Conservation (phyloP, 2,113 vertebrate species). For the Fukomys damarensis region DNA sequence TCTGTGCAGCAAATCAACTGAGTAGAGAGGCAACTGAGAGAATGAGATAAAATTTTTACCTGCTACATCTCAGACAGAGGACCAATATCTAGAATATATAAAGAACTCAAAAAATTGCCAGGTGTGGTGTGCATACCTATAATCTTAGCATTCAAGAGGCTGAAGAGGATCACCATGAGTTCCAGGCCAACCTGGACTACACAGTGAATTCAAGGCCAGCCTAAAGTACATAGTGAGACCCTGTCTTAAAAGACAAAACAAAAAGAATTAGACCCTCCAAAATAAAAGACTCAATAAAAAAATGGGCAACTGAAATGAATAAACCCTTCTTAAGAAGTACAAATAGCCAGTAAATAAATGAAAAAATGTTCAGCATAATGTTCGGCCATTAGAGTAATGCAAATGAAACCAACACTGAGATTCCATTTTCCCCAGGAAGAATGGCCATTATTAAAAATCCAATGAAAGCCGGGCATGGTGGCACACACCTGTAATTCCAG, state of each 20-base stretch:
- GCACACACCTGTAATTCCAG: no score
- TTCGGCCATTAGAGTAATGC: background rate
- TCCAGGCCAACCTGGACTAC: background rate
- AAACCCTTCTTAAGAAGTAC: background rate
- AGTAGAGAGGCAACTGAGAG: background rate
- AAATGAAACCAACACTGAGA: background rate
- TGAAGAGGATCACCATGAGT: background rate
- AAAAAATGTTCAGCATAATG: background rate
- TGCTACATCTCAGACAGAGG: background rate
- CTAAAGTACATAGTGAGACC: background rate
- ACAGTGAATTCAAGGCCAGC: background rate
- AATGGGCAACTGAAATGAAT: background rate
- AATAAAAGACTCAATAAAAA: background rate
- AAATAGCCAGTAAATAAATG: background rate
- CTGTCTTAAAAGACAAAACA: background rate
- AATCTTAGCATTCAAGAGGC: background rate
- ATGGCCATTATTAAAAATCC: background rate
- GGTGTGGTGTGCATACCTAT: background rate
- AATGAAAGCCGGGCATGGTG: no score
- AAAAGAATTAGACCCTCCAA: background rate
- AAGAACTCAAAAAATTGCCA: background rate
- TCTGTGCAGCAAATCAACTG: background rate
- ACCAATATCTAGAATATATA: background rate
- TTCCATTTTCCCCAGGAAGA: background rate
- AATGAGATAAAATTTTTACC: background rate